Evolutionary conservation across 1,140 invertebrate species (phyloP).

Genomic region (Dendrolimus punctatus): DNA sequence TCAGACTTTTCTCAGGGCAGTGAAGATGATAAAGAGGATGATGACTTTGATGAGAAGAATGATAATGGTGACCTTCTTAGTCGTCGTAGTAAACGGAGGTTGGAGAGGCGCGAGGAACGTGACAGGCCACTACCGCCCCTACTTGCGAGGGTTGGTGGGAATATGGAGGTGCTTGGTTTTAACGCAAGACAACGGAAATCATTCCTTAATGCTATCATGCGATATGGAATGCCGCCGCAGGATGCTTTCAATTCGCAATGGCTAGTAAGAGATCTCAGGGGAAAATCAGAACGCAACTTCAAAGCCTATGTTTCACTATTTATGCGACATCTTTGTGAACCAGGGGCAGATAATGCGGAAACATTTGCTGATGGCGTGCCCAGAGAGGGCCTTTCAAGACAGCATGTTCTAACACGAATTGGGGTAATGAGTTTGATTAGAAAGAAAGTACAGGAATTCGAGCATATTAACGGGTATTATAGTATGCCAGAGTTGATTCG

Average conservation of each 20-base stretch:
- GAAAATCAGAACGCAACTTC: conserved; percentile 99
- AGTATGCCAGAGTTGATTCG: conserved; percentile 96
- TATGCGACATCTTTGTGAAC: conserved; percentile 99
- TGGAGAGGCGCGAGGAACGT: conserved; percentile 90
- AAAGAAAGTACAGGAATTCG: conserved; percentile 99
- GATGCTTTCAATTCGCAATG: conserved; percentile 99
- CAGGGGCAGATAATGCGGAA: conserved; percentile 97
- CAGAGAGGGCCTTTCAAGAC: conserved; percentile 96
- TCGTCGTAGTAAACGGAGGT: conserved; percentile 82
- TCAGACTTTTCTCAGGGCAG: conserved; percentile 95
- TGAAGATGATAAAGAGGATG: conserved; percentile 95
- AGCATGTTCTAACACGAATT: conserved; percentile 98
- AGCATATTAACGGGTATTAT: conserved; percentile 97
- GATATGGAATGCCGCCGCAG: conserved; percentile 99
- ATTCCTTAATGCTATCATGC: conserved; percentile 99
- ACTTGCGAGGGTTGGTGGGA: conserved; percentile 95
- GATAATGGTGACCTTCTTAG: conserved; percentile 81
- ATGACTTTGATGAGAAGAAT: conserved; percentile 96
- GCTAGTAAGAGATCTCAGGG: conserved; percentile 95
- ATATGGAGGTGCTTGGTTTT: conserved; percentile 99
- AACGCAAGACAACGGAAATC: conserved; percentile 98
- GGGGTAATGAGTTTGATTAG: conserved; percentile 99
- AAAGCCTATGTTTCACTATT: conserved; percentile 99
- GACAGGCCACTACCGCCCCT: conserved; percentile 95
- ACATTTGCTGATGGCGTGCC: conserved; percentile 99